Evolutionary conservation across 2,113 vertebrate species (phyloP), one percentile per base, ranked within the genome.

Genomic region (Catagonus wagneri): DNA sequence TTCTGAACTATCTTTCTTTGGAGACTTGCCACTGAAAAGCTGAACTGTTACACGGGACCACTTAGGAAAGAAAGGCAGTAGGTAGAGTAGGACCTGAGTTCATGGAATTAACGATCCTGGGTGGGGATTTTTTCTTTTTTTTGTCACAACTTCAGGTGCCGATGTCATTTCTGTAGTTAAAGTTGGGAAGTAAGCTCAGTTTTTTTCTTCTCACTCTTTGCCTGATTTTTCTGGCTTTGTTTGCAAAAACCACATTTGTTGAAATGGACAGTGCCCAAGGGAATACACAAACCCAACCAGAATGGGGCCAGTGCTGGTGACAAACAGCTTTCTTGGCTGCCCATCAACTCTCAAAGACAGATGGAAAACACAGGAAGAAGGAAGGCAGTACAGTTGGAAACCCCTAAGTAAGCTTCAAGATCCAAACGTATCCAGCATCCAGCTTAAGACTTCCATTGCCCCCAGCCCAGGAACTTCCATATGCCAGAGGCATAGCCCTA

Each of bases 141-240:
- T 44, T 44, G 4, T 44, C 98, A 95, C 99, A 99, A 92, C 98
- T 98, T 17, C 98, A 99, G 97, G 98, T 99, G 72, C 98, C 99
- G 32, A 99, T 98, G 1, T 99, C 99, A 5, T 99, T 99, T 97
- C 96, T 99, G 52, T 99, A 99, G 99, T 98, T 99, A 29, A 97
- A 99, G 69, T 86, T 98, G 97, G 99, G 99, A 96, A 93, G 98
- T 72, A 68, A 93, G 6, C 39, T 92, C 74, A 56, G 32, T 16
- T 81, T 60, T 74, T 32, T 81, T 61, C 44, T 71, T 20, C 63
- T 56, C 3, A 52, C 32, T 69, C 92, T 60, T 87, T 34, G 44
- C 34, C 12, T 84, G 56, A 81, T 83, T 58, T 58, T 85, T n/a
- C 52, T 32, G 65, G 44, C 52, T 94, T 94, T 87, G 22, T 83